Evolutionary conservation across 2,797 vertebrate genomes (phyloP), one percentile per base, ranked within the genome.

Genomic region (Melanotaenia maccullochi): DNA sequence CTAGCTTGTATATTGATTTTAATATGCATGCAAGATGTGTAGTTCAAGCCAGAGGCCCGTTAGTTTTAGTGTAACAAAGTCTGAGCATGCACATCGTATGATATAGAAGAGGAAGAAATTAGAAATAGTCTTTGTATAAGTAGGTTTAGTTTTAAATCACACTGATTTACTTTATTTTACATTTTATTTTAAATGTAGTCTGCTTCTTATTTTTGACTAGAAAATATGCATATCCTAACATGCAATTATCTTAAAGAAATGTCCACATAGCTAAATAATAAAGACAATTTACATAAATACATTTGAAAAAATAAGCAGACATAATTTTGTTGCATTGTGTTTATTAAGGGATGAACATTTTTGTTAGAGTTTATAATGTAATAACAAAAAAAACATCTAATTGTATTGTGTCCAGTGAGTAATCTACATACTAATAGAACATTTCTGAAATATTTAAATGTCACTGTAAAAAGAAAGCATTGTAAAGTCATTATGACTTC

Each of bases 401-500:
- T 42, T 16, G 40, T 14, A 32, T 9, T 55, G 2, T 9, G 20
- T 30, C 1, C 5, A 28, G 12, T 12, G 18, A 66, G 36, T 11
- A 71, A 20, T 25, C 22, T 24, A 13, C 44, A 51, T 54, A 60
- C 57, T 11, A 12, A 72, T 24, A 9, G 32, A 24, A n/a, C 54
- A 60, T 70, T 73, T 61, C 9, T 25, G 7, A 71, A 76, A 69
- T 61, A 75, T 78, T 66, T 76, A 71, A 71, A 76, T 66, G 66
- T 71, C 78, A 90, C 82, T 89, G 80, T 82, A 79, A 84, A 62
- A 81, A 67, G 71, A 81, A 84, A 71, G 75, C 67, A 81, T 85
- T 82, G 86, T 90, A 86, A 90, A 88, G 81, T 81, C 80, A 89
- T 82, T 86, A 49, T 24, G 77, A 67, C 55, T 72, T 42, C 73